phyloP scores from a whole-genome alignment of 2,797 vertebrate species.

The Bufotes viridis region DNA sequence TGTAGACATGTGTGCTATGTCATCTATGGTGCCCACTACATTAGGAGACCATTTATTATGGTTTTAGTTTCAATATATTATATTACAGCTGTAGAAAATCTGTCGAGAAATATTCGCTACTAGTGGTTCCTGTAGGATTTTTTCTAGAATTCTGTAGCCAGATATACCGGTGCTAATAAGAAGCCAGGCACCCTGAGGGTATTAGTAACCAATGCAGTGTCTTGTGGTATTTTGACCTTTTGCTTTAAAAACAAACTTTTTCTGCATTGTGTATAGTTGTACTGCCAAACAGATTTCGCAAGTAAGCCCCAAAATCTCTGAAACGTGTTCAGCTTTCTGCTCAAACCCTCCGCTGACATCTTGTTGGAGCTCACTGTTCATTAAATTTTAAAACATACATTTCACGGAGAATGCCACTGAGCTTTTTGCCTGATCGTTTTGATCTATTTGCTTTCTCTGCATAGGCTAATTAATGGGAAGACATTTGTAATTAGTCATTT shows the following conservation, averaged over 20 bases:
- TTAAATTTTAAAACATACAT: constrained; percentile 12
- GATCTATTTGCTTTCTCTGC: neutral
- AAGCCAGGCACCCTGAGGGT: neutral
- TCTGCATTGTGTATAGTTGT: neutral
- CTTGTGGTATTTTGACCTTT: constrained; percentile 10
- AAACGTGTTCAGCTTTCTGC: neutral
- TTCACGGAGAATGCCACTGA: neutral
- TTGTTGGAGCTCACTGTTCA: neutral
- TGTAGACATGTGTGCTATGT: neutral
- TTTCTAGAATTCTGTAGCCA: neutral
- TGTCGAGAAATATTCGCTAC: neutral
- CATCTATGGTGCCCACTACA: neutral
- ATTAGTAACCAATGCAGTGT: neutral
- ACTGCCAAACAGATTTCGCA: constrained; percentile 7
- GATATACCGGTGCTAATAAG: neutral
- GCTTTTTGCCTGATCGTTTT: neutral
- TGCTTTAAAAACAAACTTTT: neutral
- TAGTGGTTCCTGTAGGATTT: neutral
- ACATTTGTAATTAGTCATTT: constrained; percentile 9
- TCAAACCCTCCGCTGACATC: constrained; percentile 24
- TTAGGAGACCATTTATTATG: neutral
- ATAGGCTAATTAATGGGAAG: neutral
- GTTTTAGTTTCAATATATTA: neutral
- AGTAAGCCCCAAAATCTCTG: constrained; percentile 22
- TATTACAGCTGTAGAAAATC: neutral